Evolutionary conservation across 2,113 vertebrate species (phyloP).

Genomic region (Pangasianodon hypophthalmus): DNA sequence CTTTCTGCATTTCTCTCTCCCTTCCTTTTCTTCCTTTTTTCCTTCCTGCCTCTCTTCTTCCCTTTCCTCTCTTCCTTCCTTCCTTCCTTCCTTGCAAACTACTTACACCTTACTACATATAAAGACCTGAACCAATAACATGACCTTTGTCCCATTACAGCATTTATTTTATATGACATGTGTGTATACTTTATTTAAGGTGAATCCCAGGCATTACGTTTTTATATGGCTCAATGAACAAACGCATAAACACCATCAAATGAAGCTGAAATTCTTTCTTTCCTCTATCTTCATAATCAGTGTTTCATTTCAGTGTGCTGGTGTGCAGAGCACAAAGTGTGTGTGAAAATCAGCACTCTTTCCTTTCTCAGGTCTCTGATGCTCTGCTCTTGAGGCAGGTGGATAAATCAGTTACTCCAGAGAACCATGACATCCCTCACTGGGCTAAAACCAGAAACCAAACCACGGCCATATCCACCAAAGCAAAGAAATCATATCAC

Average conservation of each 20-base stretch:
- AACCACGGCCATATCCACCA: slow-evolving; percentile 18
- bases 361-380: slow-evolving; percentile 10
- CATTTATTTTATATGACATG: not conserved
- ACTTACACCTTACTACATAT: not conserved
- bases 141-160: not conserved
- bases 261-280: not conserved
- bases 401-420: slow-evolving; percentile 25
- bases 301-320: not conserved
- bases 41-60: not conserved
- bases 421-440: slow-evolving; percentile 24
- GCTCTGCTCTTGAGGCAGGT: not conserved
- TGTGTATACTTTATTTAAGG: not conserved
- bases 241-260: not conserved
- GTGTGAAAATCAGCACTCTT: not conserved
- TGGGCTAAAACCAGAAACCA: slow-evolving; percentile 19
- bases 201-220: not conserved
- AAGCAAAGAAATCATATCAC: slow-evolving; percentile 30
- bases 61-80: not conserved
- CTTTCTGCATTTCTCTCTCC: too few relatives aligned
- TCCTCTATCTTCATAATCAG: not conserved
- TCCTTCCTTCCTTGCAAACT: not conserved
- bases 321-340: not conserved
- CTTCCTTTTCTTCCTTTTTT: not conserved
- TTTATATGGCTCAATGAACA: not conserved
- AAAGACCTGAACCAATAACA: not conserved